Evolutionary conservation across 2,888 invertebrate species (phyloP), one percentile per base, ranked within the genome.

Genomic region (Anorthoa munda): DNA sequence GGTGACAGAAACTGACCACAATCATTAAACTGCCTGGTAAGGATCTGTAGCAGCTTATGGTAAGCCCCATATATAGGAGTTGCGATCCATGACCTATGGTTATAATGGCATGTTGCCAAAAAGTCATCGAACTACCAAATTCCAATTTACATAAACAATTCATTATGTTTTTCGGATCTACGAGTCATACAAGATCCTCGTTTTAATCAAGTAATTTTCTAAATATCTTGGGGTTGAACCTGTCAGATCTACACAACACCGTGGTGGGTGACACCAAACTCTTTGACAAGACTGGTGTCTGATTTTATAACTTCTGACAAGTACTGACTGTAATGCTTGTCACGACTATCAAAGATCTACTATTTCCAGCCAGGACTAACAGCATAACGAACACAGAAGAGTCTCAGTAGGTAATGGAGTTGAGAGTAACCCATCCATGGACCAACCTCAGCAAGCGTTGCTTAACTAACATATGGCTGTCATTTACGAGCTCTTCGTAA

Each of bases 61-160:
- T 39, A 39, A 48, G 63, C 21, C 39, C 58, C 72, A 61, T 31
- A 13, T 64, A n/a, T 26, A 51, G 70, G 3, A 48, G 60, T 48
- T 0, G 26, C 58, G 48, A 68, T 81, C 76, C 75, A 79, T 75
- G 80, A 79, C 78, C 75, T 75, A 75, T 61, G 77, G 26, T 39
- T 50, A 55, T 51, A 61, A 18, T 80, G 66, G 78, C 79, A 72
- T 21, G 1, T 0, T 51, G 73, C 79, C 79, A 66, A 66, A 66
- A 66, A 72, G 66, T 77, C 72, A 53, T 65, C 17, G 72, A 72
- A 71, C 76, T 64, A 46, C 48, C 18, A 59, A 77, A 26, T 66
- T 21, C 15, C 4, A 66, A 74, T 50, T 18, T 18, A 26, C 31
- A 46, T 75, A 23, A 66, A 56, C 31, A 18, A 50, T 56, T 56